phyloP scores from a whole-genome alignment of 1,140 invertebrate species.

The Pogonus chalceus region DNA sequence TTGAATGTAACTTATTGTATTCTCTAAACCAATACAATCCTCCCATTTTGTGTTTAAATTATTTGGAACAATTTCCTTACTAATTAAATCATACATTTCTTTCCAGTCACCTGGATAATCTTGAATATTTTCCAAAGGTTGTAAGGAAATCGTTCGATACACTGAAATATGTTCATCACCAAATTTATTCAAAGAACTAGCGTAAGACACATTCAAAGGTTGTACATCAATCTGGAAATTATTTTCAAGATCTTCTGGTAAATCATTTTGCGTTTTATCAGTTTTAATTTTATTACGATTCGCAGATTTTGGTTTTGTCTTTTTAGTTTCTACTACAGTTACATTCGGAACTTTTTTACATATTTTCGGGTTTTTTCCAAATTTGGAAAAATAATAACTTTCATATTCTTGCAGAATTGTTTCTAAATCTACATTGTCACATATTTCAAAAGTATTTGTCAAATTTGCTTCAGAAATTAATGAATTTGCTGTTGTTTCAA shows the following conservation, averaged over 20 bases:
- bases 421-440: conserved; percentile 85
- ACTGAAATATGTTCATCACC: conserved; percentile 24
- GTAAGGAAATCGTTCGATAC: not conserved
- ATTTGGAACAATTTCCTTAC: conserved; percentile 55
- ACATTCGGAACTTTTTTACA: conserved; percentile 43
- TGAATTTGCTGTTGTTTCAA: conserved; percentile 46
- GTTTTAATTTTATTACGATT: conserved; percentile 23
- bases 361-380: conserved; percentile 75
- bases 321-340: not conserved
- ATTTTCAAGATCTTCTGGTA: too few relatives aligned
- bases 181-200: too few relatives aligned
- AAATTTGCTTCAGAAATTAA: conserved; percentile 61
- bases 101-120: conserved; percentile 37
- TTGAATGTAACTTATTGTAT: conserved; percentile 75
- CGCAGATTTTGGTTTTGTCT: not conserved
- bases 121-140: conserved; percentile 32
- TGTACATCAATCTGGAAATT: too few relatives aligned
- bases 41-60: conserved; percentile 50
- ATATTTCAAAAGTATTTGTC: conserved; percentile 56
- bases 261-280: conserved; percentile 13
- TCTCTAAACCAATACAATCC: conserved; percentile 65
- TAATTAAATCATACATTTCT: conserved; percentile 45
- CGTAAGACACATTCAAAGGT: too few relatives aligned
- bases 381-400: conserved; percentile 75
- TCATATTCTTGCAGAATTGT: conserved; percentile 82